Conservation (phyloP, 2,888 invertebrate genomes). For the Tridacna gigas region DNA sequence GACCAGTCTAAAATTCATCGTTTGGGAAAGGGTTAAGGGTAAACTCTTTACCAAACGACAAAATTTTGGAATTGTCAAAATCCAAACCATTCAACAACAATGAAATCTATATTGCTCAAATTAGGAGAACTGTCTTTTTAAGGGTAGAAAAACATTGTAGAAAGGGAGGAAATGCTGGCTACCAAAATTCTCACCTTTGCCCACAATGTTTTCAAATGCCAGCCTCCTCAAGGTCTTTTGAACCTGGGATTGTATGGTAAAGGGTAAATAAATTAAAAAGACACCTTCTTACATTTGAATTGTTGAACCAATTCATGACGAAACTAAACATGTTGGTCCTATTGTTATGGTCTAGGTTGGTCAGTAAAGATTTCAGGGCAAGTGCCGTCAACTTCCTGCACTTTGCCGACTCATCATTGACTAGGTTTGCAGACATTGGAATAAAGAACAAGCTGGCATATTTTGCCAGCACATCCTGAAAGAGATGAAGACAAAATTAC, state of each 20-base stretch:
- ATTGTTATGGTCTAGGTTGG: constrained; percentile 85
- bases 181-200: too few species aligned
- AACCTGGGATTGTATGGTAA: neutral
- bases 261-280: neutral
- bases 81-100: too few species aligned
- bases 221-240: neutral
- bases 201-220: neutral
- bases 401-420: constrained; percentile 92
- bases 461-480: constrained; percentile 88
- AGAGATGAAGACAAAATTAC: neutral
- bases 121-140: too few species aligned
- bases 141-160: too few species aligned
- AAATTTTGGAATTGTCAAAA: too few species aligned
- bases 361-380: constrained; percentile 90
- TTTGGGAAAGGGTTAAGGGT: too few species aligned
- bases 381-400: constrained; percentile 91
- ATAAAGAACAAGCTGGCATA: constrained; percentile 90
- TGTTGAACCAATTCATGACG: constrained; percentile 89
- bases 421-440: constrained; percentile 90
- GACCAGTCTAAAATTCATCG: too few species aligned
- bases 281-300: constrained; percentile 78
- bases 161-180: too few species aligned
- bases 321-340: constrained; percentile 90
- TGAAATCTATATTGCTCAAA: too few species aligned
- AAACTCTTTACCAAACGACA: too few species aligned